Percentiles rank a stretch among this genome's conserved stretches.
These are phyloP conservation scores for Heteromyza rotundicornis DNA, from an alignment of 2,888 invertebrate species.

Conservation along the genomic window DNA sequence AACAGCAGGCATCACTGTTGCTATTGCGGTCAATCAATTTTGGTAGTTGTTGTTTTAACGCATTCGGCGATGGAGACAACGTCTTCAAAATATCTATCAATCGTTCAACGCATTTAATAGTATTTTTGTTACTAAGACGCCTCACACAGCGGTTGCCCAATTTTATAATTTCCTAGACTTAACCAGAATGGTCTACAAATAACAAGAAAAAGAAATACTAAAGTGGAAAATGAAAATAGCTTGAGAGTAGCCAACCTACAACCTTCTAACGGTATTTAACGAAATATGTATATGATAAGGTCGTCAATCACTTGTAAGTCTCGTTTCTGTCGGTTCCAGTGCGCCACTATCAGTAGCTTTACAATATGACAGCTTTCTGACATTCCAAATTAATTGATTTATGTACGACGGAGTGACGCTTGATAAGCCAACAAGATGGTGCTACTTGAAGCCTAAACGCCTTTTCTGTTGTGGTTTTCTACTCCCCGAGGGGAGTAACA, in stretches of 20 bases:
- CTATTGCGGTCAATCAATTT: constrained; percentile 6
- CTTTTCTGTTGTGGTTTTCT: background rate
- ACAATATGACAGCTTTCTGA: constrained; percentile 57
- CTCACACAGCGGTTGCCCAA: background rate
- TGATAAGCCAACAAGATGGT: background rate
- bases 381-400: constrained; percentile 59
- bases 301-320: constrained; percentile 56
- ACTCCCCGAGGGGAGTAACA: too few relatives aligned
- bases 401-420: constrained; percentile 26
- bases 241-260: constrained; percentile 14
- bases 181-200: too few relatives aligned
- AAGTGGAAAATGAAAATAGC: constrained; percentile 39
- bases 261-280: constrained; percentile 52
- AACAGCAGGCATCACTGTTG: constrained; percentile 30
- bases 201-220: too few relatives aligned
- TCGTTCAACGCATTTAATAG: too few relatives aligned
- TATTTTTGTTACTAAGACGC: background rate
- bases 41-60: background rate
- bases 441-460: background rate
- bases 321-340: constrained; percentile 36
- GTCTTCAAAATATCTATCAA: too few relatives aligned
- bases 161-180: background rate
- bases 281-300: constrained; percentile 53
- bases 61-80: background rate
- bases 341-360: constrained; percentile 47